Evolutionary conservation across 2,888 invertebrate genomes (phyloP), one percentile per base, ranked within the genome.

Genomic region (Sinelater perroti): DNA sequence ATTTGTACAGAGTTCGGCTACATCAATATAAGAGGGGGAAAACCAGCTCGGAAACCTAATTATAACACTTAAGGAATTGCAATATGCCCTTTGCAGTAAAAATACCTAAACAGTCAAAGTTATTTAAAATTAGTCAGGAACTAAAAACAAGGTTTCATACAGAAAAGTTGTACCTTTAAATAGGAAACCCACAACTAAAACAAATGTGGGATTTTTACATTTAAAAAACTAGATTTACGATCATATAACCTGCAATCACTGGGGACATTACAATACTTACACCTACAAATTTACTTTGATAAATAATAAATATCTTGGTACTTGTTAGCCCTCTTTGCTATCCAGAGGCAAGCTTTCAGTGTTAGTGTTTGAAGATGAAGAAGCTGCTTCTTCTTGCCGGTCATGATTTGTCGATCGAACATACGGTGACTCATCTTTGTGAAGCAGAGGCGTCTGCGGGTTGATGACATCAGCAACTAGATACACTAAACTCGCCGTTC

Each of bases 351-450:
- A 24, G 21, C 33, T 42, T 40, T 53, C 40, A 38, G 35, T 36
- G 14, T 47, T 40, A 45, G 40, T 38, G 31, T 55, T 46, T 36
- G 47, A 54, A 28, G 33, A 36, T 16, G 49, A 35, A 8, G 24
- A 45, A 20, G n/a, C 52, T 10, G 59, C 24, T 28, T 63, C 57
- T 16, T 59, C 55, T 14, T 52, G 56, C 70, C 76, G 72, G 63
- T 77, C 74, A 51, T 76, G 77, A 55, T 77, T 77, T 0, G 76
- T 76, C 2, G 74, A 74, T 31, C 71, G 61, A 10, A 69, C 61
- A 62, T 72, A 72, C 4, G 52, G 13, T 14, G 44, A 44, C 5
- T 28, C 55, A 38, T 63, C 63, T 13, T 63, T 56, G 42, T 71
- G 72, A 45, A 76, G 59, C n/a, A 76, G 63, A 3, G 75, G 76